phyloP scores from a whole-genome alignment of 2,888 invertebrate species.

The Pecten maximus region DNA sequence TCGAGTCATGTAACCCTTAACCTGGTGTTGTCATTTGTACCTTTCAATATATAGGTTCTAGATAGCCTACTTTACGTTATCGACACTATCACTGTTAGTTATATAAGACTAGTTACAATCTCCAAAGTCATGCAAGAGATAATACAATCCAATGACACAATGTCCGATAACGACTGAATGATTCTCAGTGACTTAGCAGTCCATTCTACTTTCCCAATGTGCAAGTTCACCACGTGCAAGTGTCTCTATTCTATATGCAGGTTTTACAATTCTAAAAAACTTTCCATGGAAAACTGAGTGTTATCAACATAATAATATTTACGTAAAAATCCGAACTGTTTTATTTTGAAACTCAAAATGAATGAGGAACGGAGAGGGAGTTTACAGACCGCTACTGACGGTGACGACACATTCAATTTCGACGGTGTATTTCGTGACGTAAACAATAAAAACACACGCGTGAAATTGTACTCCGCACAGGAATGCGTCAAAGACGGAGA shows the following conservation, averaged over 20 bases:
- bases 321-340: too few relatives aligned
- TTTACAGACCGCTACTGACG: slow-evolving; percentile 63
- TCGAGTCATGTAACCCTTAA: too few relatives aligned
- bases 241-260: too few relatives aligned
- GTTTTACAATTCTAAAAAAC: too few relatives aligned
- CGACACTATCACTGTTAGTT: neutral
- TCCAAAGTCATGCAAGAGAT: neutral
- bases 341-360: neutral
- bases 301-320: too few relatives aligned
- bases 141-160: neutral
- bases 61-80: neutral
- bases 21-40: neutral
- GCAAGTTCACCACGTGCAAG: too few relatives aligned
- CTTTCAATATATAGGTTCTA: neutral
- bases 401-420: slow-evolving; percentile 59
- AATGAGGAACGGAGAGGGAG: slow-evolving; percentile 45
- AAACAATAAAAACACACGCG: slow-evolving; percentile 58
- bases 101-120: neutral
- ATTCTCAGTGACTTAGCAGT: neutral
- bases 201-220: neutral
- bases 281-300: too few relatives aligned
- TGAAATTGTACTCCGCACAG: slow-evolving; percentile 60
- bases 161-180: neutral
- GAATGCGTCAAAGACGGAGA: slow-evolving; percentile 57
- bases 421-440: slow-evolving; percentile 67